A percentile compares a stretch with the other conserved stretches of the same genome.
phyloP scores from a whole-genome alignment of 2,797 vertebrate genomes.

The Chanos chanos region DNA sequence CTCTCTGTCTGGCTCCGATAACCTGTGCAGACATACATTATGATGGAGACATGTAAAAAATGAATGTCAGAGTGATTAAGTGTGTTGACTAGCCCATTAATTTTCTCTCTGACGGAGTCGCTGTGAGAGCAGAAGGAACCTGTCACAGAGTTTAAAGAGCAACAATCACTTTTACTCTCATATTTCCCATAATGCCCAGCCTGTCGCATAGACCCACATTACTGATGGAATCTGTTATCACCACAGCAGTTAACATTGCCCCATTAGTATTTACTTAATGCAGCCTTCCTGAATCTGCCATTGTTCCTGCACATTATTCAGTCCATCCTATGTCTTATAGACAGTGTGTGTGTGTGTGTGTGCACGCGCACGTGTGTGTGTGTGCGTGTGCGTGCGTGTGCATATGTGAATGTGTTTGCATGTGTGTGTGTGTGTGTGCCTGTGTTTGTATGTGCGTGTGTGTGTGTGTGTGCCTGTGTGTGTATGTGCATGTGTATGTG shows the following conservation, averaged over 20 bases:
- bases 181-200: too few relatives aligned
- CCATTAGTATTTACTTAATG: too few relatives aligned
- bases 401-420: not conserved
- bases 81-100: conserved; percentile 70
- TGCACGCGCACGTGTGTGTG: conserved; percentile 24
- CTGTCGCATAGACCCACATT: too few relatives aligned
- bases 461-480: not conserved
- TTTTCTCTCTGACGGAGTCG: conserved; percentile 59
- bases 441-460: too few relatives aligned
- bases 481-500: not conserved
- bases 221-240: too few relatives aligned
- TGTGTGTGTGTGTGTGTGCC: not conserved
- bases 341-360: too few relatives aligned
- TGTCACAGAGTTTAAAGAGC: too few relatives aligned
- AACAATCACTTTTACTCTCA: too few relatives aligned
- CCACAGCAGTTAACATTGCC: too few relatives aligned
- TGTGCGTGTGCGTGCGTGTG: conserved; percentile 10
- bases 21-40: conserved; percentile 47
- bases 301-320: too few relatives aligned
- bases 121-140: conserved; percentile 19
- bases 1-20: conserved; percentile 53
- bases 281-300: too few relatives aligned
- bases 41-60: conserved; percentile 73
- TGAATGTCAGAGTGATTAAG: conserved; percentile 80
- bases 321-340: too few relatives aligned